These are phyloP conservation scores for Lepidiolamprologus cunningtoni DNA, from an alignment of 2,113 vertebrate genomes.

Conservation along the genomic window DNA sequence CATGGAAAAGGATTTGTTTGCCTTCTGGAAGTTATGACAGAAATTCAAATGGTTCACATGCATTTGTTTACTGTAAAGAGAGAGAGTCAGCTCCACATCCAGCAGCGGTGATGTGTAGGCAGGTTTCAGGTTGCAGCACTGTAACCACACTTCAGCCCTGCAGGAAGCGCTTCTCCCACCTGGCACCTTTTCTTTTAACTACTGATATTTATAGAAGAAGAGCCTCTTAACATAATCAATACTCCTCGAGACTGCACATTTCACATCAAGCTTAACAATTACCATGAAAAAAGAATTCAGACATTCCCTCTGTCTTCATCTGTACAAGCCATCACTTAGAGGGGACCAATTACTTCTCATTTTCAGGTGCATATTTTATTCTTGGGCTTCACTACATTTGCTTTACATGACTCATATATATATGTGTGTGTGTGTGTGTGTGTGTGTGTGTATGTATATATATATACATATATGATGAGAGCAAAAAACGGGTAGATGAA, in stretches of 20 bases:
- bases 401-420: neutral
- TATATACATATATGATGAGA: neutral
- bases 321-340: neutral
- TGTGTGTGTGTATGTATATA: too few species aligned
- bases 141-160: neutral
- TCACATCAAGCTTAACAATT: neutral
- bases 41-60: neutral
- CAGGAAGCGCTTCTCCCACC: neutral
- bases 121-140: conserved; percentile 13
- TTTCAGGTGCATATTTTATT: neutral
- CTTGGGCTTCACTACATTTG: neutral
- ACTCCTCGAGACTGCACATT: neutral
- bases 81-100: neutral
- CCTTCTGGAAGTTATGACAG: neutral
- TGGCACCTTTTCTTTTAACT: neutral
- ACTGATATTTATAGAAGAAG: neutral
- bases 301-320: neutral
- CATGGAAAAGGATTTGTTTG: neutral
- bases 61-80: neutral
- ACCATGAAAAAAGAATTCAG: neutral
- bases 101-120: neutral
- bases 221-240: neutral
- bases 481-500: neutral
- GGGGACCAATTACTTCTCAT: neutral
- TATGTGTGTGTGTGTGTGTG: too few species aligned